These are phyloP conservation scores for Anomalospiza imberbis DNA, from an alignment of 2,797 vertebrate species.

Conservation along the genomic window DNA sequence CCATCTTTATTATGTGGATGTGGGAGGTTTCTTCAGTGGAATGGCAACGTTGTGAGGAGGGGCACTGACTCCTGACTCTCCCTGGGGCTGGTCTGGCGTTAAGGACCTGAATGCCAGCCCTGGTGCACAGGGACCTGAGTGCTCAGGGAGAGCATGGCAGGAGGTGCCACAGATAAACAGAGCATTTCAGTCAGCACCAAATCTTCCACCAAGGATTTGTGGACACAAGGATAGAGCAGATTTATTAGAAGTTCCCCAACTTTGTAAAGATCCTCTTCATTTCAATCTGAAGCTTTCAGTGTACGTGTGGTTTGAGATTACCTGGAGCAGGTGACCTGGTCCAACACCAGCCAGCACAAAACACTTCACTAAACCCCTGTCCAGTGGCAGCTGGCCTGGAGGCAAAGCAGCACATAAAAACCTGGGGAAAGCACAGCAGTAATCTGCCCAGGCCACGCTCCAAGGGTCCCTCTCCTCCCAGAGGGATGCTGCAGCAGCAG, in stretches of 20 bases:
- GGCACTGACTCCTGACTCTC: neutral
- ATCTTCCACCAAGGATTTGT: too few relatives aligned
- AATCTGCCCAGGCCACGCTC: neutral
- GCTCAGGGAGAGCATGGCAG: rapidly evolving
- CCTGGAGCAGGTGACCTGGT: neutral
- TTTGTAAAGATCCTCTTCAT: neutral
- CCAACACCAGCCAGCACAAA: neutral
- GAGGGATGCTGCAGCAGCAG: neutral
- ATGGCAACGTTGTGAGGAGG: neutral
- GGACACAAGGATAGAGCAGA: neutral
- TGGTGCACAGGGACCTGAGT: neutral
- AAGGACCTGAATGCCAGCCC: neutral
- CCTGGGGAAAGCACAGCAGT: neutral
- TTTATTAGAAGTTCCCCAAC: neutral
- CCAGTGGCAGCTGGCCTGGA: neutral
- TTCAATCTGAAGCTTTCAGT: neutral
- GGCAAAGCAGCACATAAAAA: neutral
- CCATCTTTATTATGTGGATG: neutral
- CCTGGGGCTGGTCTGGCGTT: neutral
- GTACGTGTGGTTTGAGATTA: neutral
- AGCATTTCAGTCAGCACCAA: neutral
- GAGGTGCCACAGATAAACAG: neutral
- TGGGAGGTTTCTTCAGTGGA: neutral
- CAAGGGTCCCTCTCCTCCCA: neutral
- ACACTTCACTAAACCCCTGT: neutral